These are phyloP conservation scores for Enteromius trimaculatus DNA, from an alignment of 2,797 vertebrate genomes.

Conservation along the genomic window DNA sequence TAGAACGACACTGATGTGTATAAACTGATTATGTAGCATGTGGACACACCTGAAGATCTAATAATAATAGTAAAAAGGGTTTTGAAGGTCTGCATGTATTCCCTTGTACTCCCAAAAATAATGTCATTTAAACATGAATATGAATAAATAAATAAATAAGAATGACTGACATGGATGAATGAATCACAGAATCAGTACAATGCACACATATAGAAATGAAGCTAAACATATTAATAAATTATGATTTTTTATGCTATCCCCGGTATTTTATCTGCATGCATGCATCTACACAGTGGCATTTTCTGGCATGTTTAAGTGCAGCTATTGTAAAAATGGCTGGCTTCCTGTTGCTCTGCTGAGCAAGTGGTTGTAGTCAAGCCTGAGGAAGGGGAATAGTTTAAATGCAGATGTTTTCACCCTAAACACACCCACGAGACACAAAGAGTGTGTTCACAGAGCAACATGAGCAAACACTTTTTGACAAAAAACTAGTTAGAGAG, in stretches of 20 bases:
- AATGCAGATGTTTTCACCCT: constrained; percentile 86
- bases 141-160: neutral
- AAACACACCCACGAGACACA: constrained; percentile 73
- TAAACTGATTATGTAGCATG: constrained; percentile 61
- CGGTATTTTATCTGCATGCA: constrained; percentile 55
- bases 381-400: constrained; percentile 83
- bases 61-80: neutral
- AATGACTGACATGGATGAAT: neutral
- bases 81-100: neutral
- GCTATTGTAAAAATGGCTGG: constrained; percentile 81
- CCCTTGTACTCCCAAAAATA: neutral
- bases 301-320: constrained; percentile 76
- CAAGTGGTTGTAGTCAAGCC: constrained; percentile 82
- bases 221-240: neutral
- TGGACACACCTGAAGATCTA: neutral
- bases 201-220: constrained; percentile 58
- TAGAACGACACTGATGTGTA: constrained; percentile 66
- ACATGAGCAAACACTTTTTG: constrained; percentile 39
- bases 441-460: constrained; percentile 59
- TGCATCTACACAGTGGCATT: constrained; percentile 68
- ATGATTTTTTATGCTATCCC: constrained; percentile 60
- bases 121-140: neutral
- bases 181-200: neutral
- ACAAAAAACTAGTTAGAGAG: neutral
- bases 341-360: constrained; percentile 85